phyloP scores from a whole-genome alignment of 2,113 vertebrate genomes.

The Dicaeum eximium region DNA sequence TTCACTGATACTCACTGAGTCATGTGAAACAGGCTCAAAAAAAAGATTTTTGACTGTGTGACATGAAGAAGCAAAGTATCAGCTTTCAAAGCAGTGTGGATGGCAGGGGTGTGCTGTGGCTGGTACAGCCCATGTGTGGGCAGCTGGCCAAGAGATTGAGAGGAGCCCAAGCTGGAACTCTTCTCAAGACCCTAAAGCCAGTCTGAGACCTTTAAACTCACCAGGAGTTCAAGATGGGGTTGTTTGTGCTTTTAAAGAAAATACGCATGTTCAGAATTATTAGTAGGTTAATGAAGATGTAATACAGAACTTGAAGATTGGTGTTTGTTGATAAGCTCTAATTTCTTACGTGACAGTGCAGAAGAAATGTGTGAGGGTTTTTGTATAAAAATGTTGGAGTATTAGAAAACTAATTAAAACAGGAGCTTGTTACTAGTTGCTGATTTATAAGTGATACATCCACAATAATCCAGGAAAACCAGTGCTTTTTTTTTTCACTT shows the following conservation, averaged over 20 bases:
- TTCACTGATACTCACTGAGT: neutral
- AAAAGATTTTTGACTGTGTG: neutral
- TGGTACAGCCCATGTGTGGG: rapidly evolving
- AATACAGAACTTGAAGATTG: neutral
- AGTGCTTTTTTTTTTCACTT: neutral
- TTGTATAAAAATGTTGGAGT: neutral
- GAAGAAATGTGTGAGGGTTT: neutral
- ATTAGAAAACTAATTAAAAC: neutral
- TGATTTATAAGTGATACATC: neutral
- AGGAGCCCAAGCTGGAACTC: neutral
- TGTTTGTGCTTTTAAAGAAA: neutral
- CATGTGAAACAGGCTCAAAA: neutral
- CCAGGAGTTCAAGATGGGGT: neutral
- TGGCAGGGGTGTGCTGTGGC: neutral
- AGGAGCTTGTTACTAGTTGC: neutral
- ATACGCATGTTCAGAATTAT: neutral
- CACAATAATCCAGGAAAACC: neutral
- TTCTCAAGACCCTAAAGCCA: neutral
- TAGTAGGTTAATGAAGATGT: neutral
- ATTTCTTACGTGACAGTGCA: neutral
- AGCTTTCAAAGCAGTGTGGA: neutral
- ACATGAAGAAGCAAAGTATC: neutral
- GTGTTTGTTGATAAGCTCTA: neutral
- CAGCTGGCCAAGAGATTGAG: rapidly evolving
- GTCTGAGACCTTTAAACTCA: neutral